These are phyloP conservation scores for Pangasius sanitwongsei DNA, from an alignment of 2,797 vertebrate genomes.

Conservation along the genomic window DNA sequence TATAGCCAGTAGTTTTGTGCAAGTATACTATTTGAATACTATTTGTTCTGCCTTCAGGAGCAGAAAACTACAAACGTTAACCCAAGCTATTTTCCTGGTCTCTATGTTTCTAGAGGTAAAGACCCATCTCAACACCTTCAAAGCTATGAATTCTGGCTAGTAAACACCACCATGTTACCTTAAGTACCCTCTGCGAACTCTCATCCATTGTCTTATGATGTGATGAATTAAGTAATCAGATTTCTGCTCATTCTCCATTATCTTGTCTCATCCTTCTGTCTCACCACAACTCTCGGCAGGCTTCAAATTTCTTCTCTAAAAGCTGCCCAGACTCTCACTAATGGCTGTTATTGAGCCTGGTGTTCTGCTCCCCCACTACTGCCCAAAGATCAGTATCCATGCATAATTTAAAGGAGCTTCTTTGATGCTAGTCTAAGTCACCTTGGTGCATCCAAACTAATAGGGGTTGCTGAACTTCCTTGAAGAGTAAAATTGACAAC, in stretches of 20 bases:
- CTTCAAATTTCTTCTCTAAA: conserved; percentile 49
- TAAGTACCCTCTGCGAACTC: background rate
- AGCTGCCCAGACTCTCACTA: conserved; percentile 36
- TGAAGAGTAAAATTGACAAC: conserved; percentile 19
- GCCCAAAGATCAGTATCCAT: conserved; percentile 33
- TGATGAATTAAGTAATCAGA: conserved; percentile 18
- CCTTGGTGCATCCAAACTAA: conserved; percentile 33
- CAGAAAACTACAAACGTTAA: background rate
- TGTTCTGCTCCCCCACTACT: conserved; percentile 4
- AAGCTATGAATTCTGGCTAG: background rate
- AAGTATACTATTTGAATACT: background rate
- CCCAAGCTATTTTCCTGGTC: background rate
- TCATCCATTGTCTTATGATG: background rate
- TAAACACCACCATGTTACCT: background rate
- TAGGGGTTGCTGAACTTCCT: conserved; percentile 24
- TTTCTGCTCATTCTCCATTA: background rate
- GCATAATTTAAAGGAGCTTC: conserved; percentile 49
- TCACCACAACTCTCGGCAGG: conserved; percentile 37
- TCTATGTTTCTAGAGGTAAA: background rate
- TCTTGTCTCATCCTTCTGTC: conserved; percentile 15
- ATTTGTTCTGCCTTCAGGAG: background rate
- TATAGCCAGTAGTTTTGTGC: background rate
- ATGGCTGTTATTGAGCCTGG: conserved; percentile 30
- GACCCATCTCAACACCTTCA: background rate
- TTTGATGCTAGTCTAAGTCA: conserved; percentile 44